Evolutionary conservation across 2,797 vertebrate species (phyloP).

Genomic region (Hoplostethus atlanticus): DNA sequence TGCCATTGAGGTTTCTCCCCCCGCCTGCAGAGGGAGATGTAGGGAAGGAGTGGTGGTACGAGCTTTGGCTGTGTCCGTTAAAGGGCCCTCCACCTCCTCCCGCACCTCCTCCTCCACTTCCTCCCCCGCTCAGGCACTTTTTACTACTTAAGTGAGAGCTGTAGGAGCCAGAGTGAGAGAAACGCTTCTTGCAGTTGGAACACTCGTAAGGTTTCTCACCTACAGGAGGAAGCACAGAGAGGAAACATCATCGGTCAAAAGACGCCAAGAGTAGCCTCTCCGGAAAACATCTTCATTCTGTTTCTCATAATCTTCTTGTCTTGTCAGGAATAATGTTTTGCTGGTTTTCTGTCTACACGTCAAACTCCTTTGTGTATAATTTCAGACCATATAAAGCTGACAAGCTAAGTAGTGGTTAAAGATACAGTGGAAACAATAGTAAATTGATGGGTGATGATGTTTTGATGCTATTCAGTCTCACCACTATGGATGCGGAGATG

Average conservation of each 20-base stretch:
- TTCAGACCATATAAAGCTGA: conserved; percentile 44
- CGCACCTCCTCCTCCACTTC: conserved; percentile 56
- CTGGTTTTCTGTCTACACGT: conserved; percentile 46
- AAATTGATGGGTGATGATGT: conserved; percentile 58
- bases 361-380: conserved; percentile 51
- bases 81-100: conserved; percentile 57
- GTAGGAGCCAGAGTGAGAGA: conserved; percentile 89
- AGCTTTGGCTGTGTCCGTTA: conserved; percentile 76
- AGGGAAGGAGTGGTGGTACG: conserved; percentile 71
- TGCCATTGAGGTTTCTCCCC: conserved; percentile 70
- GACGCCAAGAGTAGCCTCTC: not conserved
- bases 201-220: conserved; percentile 91
- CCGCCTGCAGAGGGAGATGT: conserved; percentile 76
- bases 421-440: conserved; percentile 58
- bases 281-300: conserved; percentile 27
- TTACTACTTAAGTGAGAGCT: conserved; percentile 88
- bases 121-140: conserved; percentile 82
- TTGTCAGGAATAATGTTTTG: conserved; percentile 39
- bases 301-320: conserved; percentile 34
- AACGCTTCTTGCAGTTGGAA: conserved; percentile 87
- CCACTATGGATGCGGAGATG: conserved; percentile 91
- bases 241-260: conserved; percentile 23
- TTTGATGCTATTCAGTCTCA: conserved; percentile 77
- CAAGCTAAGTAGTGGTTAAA: conserved; percentile 61
- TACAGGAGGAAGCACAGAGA: conserved; percentile 56